phyloP scores from a whole-genome alignment of 1,140 invertebrate species.

The Cardiocondyla obscurior region DNA sequence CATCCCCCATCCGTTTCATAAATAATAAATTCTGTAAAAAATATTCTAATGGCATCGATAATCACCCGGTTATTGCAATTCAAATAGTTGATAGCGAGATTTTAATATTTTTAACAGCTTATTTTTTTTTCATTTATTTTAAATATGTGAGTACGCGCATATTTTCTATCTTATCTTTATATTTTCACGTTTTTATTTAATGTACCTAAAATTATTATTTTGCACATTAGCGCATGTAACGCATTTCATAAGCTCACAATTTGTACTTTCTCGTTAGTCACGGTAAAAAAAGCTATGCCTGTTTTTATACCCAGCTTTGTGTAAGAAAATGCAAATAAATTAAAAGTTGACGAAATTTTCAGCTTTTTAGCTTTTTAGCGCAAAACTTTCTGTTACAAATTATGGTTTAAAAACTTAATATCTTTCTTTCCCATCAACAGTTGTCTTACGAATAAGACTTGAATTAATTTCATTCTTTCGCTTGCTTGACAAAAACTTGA shows the following conservation, averaged over 20 bases:
- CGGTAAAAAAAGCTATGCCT: background rate
- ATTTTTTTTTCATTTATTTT: background rate
- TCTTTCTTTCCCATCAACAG: background rate
- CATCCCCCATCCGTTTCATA: background rate
- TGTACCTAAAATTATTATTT: background rate
- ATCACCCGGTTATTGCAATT: background rate
- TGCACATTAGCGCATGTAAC: too few relatives aligned
- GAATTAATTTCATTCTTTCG: constrained; percentile 42
- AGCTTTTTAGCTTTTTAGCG: background rate
- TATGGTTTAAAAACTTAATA: constrained; percentile 37
- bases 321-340: background rate
- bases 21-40: background rate
- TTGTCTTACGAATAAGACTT: constrained; percentile 1
- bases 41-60: background rate
- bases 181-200: too few relatives aligned
- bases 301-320: background rate
- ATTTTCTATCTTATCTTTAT: background rate
- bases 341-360: background rate
- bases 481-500: constrained; percentile 7
- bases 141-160: background rate
- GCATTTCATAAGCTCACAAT: background rate
- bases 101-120: background rate
- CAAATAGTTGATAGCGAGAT: background rate
- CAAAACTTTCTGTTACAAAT: constrained; percentile 26
- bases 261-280: background rate